Base-by-base conservation (phyloP, 1,140 invertebrate genomes). In the Prorops nasuta region DNA sequence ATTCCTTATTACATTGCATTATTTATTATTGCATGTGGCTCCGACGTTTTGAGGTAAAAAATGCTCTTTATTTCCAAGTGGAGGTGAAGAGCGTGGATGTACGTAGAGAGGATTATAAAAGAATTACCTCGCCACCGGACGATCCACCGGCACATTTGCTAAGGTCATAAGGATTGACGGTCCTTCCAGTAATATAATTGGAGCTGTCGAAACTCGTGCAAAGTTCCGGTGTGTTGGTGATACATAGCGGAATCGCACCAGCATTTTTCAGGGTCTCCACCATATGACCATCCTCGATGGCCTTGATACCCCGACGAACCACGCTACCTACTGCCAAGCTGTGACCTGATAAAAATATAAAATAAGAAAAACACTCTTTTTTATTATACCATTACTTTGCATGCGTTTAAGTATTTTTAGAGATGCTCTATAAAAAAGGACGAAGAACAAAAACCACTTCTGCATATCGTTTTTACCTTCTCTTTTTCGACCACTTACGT, bases 151-250 rank as follows among this genome's bases (percentile, higher is more conserved):
- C 56, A 1, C 83, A 85, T 40, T 81, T 71, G 1, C 74, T 72
- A 4, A 79, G 62, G 59, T 91, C 81, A 60, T 93, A 92, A 0
- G 93, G 90, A 76, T 95, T 96, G 21, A 80, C 78, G 0, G 90
- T 90, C 31, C 76, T 68, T 0, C 93, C 93, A 53, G 81, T 84
- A 1, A 90, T 60, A 16, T 79, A 71, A 74, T 92, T 93, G 6
- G 71, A 73, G 0, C 82, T 83, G 64, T 91, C 87, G 72, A 82
- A 84, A 51, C 83, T 84, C 19, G 86, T 66, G 59, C 86, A 88
- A 12, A 90, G 75, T 74, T 96, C 92, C 1, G 91, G 89, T 1
- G 86, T 87, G 67, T 91, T 92, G 2, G 91, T 92, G 0, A 91
- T 83, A 31, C 86, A 80, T 1, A 93, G 65, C 0, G 86, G 83